Evolutionary conservation across 1,140 invertebrate genomes (phyloP).

Genomic region (Diprion similis): DNA sequence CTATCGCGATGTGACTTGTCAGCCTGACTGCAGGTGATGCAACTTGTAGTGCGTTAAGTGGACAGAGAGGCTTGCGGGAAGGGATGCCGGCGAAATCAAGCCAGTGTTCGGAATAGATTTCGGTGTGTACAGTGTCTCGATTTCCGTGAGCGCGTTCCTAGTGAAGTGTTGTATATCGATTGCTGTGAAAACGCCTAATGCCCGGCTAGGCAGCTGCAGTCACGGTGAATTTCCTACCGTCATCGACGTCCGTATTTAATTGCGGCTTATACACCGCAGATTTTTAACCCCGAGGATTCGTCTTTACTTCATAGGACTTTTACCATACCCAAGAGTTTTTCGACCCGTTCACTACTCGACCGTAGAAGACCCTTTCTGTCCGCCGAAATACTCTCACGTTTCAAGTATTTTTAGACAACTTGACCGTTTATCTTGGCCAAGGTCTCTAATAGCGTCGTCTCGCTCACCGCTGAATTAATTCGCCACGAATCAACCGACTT

Average conservation of each 20-base stretch:
- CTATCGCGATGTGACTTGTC: conserved; percentile 3
- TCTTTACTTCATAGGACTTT: no score
- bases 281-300: not conserved
- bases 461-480: not conserved
- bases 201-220: not conserved
- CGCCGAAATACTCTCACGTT: not conserved
- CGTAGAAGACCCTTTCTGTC: not conserved
- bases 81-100: not conserved
- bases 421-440: not conserved
- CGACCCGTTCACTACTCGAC: not conserved
- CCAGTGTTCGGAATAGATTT: not conserved
- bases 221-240: conserved; percentile 4
- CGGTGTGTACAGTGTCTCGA: not conserved
- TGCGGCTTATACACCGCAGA: not conserved
- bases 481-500: not conserved
- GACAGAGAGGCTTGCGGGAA: not conserved
- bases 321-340: not conserved
- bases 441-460: not conserved
- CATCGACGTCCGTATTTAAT: not conserved
- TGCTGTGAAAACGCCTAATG: conserved; percentile 13
- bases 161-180: conserved; percentile 9
- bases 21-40: conserved; percentile 11
- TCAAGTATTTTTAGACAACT: not conserved
- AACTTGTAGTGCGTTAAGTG: not conserved
- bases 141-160: not conserved